Evolutionary conservation across 1,140 invertebrate species (phyloP), one percentile per base, ranked within the genome.

Genomic region (Eumaeus atala): DNA sequence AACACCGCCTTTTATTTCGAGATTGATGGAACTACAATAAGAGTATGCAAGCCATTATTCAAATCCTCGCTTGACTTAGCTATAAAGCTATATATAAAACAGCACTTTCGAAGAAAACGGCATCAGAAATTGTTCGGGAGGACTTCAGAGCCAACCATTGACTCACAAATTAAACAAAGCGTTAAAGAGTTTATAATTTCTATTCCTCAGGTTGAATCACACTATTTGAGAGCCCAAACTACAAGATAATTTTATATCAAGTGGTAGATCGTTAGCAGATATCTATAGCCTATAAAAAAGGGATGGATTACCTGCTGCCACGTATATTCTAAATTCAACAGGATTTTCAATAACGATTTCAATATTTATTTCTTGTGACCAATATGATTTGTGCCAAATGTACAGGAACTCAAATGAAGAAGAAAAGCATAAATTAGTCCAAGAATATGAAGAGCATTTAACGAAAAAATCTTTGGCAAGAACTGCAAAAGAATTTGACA

Each of bases 201-300:
- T 28, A 71, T 74, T 57, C 68, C 72, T 1, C 57, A 62, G 21
- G 55, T 74, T 14, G 67, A 67, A 55, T 74, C 67, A 14, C 74
- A 82, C 57, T 80, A 84, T 56, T 49, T 69, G 9, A 28, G 73
- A 57, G 66, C 61, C 14, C 62, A 77, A 56, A 76, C 70, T 7
- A 68, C 64, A 7, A 44, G 70, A 36, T 71, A 76, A 59, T 86
- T n/a, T 62, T 57, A 71, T 85, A 17, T 53, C 59, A 59, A 69
- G 79, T 55, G 66, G 64, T 7, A 60, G 48, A 66, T 57, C 48
- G 57, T 82, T 9, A 57, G 69, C 16, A 71, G n/a, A n/a, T n/a
- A 78, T 59, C 59, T 81, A 33, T 61, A 74, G 58, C 73, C 56
- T 85, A 79, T 64, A 51, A 28, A 28, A 28, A 28, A 6, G 21